Percentiles rank a stretch among this genome's conserved stretches.
phyloP scores from a whole-genome alignment of 1,140 invertebrate genomes.

The Tetramorium alpestre region DNA sequence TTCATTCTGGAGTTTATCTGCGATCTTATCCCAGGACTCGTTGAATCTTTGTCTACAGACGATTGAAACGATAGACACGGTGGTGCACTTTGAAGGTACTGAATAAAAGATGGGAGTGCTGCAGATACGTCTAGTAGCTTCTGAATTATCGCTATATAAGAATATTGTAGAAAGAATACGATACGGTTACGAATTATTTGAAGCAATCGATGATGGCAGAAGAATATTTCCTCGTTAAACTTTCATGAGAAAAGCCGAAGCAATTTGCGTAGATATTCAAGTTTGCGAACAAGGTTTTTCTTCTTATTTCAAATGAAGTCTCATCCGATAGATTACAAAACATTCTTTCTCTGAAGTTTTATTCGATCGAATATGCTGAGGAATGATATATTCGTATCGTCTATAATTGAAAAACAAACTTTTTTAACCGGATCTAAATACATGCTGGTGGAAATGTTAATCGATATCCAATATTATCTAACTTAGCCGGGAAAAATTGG shows the following conservation, averaged over 20 bases:
- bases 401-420: conserved; percentile 14
- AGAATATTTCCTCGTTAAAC: conserved; percentile 12
- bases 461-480: conserved; percentile 20
- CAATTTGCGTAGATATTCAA: background rate
- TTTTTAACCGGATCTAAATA: background rate
- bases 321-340: background rate
- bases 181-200: background rate
- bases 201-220: background rate
- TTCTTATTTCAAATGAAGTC: background rate
- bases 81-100: conserved; percentile 1
- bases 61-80: background rate
- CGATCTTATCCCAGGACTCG: background rate
- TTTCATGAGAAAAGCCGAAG: background rate
- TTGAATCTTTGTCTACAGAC: background rate
- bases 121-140: background rate
- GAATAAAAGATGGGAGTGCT: conserved; percentile 37
- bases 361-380: background rate
- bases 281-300: background rate
- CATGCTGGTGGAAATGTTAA: background rate
- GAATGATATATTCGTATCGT: background rate
- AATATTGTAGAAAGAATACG: background rate
- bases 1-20: background rate
- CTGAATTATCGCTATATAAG: background rate
- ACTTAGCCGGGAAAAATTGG: background rate
- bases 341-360: background rate